Evolutionary conservation across 2,888 invertebrate genomes (phyloP), one percentile per base, ranked within the genome.

Genomic region (Melangyna quadrimaculata): DNA sequence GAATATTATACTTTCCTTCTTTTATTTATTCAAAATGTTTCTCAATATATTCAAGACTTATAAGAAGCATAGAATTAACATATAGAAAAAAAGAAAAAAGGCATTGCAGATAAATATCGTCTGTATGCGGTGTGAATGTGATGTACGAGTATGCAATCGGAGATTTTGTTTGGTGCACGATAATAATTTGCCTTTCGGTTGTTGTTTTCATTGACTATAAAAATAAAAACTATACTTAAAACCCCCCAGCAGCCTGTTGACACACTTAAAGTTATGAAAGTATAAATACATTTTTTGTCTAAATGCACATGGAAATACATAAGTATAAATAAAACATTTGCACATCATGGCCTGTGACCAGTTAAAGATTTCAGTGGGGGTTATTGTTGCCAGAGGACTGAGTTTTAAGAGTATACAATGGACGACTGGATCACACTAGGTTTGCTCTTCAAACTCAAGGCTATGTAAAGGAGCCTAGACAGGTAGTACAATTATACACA

Each of bases 241-340:
- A 53, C 69, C 80, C 63, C 69, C 74, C 35, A 74, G 80, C 48
- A 40, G 74, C 61, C 74, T 74, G 69, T 69, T 80, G 80, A 74
- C 80, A 80, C 35, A 80, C 74, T 61, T 74, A 74, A n/a, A 74
- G 61, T 80, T 80, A 74, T 80, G 80, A 80, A 80, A 74, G 80
- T 74, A 80, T 74, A 70, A 74, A 80, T 40, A 73, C 53, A 74
- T 69, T 32, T 67, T 29, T 29, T 67, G 48, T 69, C 59, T 35
- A 32, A 19, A 65, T 45, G 65, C 29, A 35, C 22, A 10, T 19
- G 17, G 29, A 55, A 35, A 61, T 29, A n/a, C n/a, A n/a, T n/a
- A n/a, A 24, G 8, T 17, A 4, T 24, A 27, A n/a, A 51, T 2
- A 29, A 48, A 22, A 22, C 24, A 14, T 27, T 24, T 51, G 51